Percentiles rank a stretch among this genome's conserved stretches.
Evolutionary conservation across 2,888 invertebrate species (phyloP).

Genomic region (Hypomecis punctinalis): DNA sequence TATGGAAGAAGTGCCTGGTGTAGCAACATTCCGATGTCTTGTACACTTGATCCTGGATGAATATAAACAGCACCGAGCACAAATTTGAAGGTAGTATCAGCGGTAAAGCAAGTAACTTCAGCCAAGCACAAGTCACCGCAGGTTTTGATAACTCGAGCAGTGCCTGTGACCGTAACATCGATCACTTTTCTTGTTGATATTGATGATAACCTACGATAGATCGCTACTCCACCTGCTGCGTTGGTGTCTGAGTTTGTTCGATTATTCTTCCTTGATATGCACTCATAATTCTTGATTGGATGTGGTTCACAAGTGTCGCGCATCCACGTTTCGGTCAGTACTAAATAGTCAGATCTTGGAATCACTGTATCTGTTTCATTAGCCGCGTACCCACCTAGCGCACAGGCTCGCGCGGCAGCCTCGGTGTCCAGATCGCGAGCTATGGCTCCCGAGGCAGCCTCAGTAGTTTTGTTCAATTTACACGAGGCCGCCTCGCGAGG

Average conservation of each 20-base stretch:
- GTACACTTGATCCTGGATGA: slow-evolving; percentile 33
- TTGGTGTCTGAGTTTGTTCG: slow-evolving; percentile 41
- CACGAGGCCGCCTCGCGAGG: no score
- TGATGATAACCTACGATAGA: slow-evolving; percentile 43
- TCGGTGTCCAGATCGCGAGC: no score
- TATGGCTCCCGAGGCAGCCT: no score
- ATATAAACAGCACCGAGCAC: slow-evolving; percentile 44
- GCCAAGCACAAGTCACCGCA: slow-evolving; percentile 37
- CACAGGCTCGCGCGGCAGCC: no score
- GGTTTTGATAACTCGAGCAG: slow-evolving; percentile 31
- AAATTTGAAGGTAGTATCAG: slow-evolving; percentile 41
- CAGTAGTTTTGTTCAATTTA: no score
- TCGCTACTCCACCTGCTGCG: slow-evolving; percentile 47
- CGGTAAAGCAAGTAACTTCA: slow-evolving; percentile 46
- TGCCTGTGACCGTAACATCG: slow-evolving; percentile 34
- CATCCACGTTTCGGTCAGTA: slow-evolving; percentile 48
- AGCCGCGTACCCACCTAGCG: no score
- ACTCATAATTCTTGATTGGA: slow-evolving; percentile 42
- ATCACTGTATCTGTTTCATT: slow-evolving; percentile 44
- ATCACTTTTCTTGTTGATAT: slow-evolving; percentile 32
- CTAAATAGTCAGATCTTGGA: slow-evolving; percentile 41
- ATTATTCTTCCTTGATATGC: slow-evolving; percentile 44
- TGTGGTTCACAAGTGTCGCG: slow-evolving; percentile 37
- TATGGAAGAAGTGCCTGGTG: slow-evolving; percentile 42
- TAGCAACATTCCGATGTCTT: slow-evolving; percentile 39